Evolutionary conservation across 2,797 vertebrate genomes (phyloP), one percentile per base, ranked within the genome.

Genomic region (Capromys pilorides): DNA sequence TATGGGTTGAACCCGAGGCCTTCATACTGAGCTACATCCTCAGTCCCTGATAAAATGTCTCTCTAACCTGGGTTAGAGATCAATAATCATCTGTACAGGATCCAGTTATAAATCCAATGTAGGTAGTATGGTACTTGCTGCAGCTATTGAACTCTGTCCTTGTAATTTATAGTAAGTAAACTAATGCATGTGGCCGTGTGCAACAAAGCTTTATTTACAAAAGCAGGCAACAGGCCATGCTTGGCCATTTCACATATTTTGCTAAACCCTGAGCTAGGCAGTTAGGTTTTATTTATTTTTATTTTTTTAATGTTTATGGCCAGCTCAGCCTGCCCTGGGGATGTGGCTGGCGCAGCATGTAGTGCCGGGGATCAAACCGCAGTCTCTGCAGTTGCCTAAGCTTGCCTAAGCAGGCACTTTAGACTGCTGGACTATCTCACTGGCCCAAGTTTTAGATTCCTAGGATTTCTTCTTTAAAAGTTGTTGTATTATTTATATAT

Each of bases 391-490:
- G 9, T 51, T 51, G 51, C 51, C 51, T 45, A 45, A 45, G 45
- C 45, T 45, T 45, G 45, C 45, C 45, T 45, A 51, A 13, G 10
- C 51, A 51, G 12, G 8, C 51, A 7, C 51, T 51, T 51, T 51
- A 10, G 45, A 10, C 51, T 51, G 12, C 51, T 51, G 51, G 11
- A 9, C 51, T 51, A 51, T 51, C 51, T 51, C 51, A 10, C 51
- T 13, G 12, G 51, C 51, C 51, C 6, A 33, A 24, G 4, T 92
- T 94, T 96, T 28, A 26, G n/a, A 61, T 39, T 73, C 78, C 89
- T 90, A 78, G 13, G 2, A 19, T 14, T 61, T 93, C 88, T 71
- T 66, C 62, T 90, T 88, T 94, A 28, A 94, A 93, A 80, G 61
- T 91, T 87, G 14, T 39, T 91, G 61, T 90, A 33, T 91, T 18